Base-by-base conservation (phyloP, 2,113 vertebrate genomes). In the Pelvicachromis taeniatus region DNA sequence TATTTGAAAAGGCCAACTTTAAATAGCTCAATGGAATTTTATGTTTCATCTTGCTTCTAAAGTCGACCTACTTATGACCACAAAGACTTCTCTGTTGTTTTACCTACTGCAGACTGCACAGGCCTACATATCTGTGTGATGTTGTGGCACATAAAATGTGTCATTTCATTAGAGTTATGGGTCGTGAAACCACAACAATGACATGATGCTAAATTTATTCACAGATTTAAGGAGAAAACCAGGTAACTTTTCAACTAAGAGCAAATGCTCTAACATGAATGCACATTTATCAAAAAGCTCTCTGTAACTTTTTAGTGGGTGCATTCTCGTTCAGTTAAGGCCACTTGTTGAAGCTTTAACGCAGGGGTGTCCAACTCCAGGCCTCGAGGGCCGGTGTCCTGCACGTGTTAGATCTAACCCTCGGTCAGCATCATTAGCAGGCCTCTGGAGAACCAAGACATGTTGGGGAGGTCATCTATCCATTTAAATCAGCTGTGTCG, bases 101-200 rank as follows among this genome's bases (percentile, higher is more conserved):
- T 7, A 14, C 35, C 35, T 42, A 40, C 35, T 42, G 35, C 35
- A 68, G n/a, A n/a, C n/a, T n/a, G 63, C 4, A 42, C 38, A 1
- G 7, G 12, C 4, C 6, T 5, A 42, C 12, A 42, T 42, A 4
- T 9, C n/a, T 42, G 63, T 42, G 61, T 23, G 35, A 68, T 14
- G 19, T 12, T 23, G 63, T 0, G 0, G 23, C 65, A 26, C 0
- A 1, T 4, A 42, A 1, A 40, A 68, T 2, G 42, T 35, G 14
- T 68, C 35, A 40, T 40, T 68, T 68, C n/a, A 42, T 42, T 13
- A 68, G n/a, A 40, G 63, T 23, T 13, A 50, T 4, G 6, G 48
- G 48, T 7, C 2, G 48, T 50, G 48, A 42, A 16, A 68, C n/a
- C 35, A 16, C 12, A 42, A 42, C 35, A 68, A 40, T 16, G 3